phyloP scores from a whole-genome alignment of 2,113 vertebrate species.

The Aphyosemion australe region DNA sequence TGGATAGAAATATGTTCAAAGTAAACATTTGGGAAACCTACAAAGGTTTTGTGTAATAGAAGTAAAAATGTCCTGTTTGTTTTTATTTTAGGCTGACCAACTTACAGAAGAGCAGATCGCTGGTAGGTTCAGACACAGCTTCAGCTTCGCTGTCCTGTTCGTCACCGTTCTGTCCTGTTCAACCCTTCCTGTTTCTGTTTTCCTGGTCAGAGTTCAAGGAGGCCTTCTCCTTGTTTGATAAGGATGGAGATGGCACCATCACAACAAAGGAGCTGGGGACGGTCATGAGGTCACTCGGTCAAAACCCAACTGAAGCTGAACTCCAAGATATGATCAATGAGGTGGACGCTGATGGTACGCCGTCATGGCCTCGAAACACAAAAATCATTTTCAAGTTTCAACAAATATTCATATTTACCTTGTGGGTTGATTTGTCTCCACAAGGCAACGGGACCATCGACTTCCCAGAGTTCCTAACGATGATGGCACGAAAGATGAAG shows the following conservation, averaged over 20 bases:
- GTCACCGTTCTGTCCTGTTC: background rate
- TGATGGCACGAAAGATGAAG: slow-evolving; percentile 99
- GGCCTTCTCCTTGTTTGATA: slow-evolving; percentile 98
- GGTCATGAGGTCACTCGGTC: slow-evolving; percentile 96
- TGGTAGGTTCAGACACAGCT: slow-evolving; percentile 78
- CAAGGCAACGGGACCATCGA: slow-evolving; percentile 97
- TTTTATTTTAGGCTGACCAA: slow-evolving; percentile 88
- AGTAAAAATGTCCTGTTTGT: background rate
- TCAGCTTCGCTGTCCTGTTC: background rate
- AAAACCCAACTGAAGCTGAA: slow-evolving; percentile 96
- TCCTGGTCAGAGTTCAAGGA: slow-evolving; percentile 93
- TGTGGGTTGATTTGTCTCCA: slow-evolving; percentile 11
- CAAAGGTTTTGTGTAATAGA: background rate
- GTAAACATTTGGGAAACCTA: too few relatives aligned
- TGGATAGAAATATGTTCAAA: background rate
- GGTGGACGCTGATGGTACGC: slow-evolving; percentile 92
- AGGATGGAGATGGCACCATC: slow-evolving; percentile 98
- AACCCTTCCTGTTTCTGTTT: background rate
- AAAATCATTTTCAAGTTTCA: background rate
- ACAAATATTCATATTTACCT: background rate
- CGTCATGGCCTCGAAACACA: too few relatives aligned
- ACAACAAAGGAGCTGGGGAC: slow-evolving; percentile 98
- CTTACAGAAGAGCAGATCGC: slow-evolving; percentile 99
- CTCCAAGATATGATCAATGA: slow-evolving; percentile 99
- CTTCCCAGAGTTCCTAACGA: slow-evolving; percentile 98